phyloP scores from a whole-genome alignment of 2,113 vertebrate species.

The Psilopsiagon aurifrons region DNA sequence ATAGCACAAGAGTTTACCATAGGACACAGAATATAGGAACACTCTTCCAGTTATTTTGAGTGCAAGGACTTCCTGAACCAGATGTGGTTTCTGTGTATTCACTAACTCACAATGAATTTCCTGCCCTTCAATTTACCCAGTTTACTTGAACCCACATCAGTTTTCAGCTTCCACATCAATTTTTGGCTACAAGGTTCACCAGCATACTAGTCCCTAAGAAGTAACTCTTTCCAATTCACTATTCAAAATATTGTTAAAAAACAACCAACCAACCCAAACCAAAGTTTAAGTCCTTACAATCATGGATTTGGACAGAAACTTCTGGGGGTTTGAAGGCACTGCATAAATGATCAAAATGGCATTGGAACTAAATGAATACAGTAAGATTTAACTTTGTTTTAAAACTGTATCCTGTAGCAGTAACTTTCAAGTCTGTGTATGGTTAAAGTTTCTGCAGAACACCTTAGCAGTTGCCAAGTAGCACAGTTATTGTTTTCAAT shows the following conservation, averaged over 20 bases:
- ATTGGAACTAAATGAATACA: neutral
- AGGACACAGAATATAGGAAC: neutral
- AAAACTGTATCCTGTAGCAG: neutral
- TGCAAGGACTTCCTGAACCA: conserved; percentile 41
- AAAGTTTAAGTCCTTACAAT: neutral
- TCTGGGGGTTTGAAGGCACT: neutral
- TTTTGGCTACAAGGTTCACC: neutral
- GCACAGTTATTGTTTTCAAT: neutral
- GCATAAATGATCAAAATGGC: neutral
- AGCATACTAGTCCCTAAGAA: neutral
- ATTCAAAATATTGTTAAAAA: neutral
- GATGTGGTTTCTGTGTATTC: neutral
- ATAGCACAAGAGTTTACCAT: neutral
- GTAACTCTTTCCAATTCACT: neutral
- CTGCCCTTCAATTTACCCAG: neutral
- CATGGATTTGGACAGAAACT: neutral
- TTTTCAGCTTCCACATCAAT: neutral
- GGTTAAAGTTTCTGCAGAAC: neutral
- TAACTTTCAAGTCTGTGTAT: neutral
- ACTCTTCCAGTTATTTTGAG: neutral
- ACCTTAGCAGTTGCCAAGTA: neutral
- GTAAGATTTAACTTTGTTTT: neutral
- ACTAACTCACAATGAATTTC: conserved; percentile 13
- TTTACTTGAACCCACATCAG: neutral
- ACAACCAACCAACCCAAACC: too few species aligned